Evolutionary conservation across 2,888 invertebrate genomes (phyloP).

Genomic region (Drosophila picticornis): DNA sequence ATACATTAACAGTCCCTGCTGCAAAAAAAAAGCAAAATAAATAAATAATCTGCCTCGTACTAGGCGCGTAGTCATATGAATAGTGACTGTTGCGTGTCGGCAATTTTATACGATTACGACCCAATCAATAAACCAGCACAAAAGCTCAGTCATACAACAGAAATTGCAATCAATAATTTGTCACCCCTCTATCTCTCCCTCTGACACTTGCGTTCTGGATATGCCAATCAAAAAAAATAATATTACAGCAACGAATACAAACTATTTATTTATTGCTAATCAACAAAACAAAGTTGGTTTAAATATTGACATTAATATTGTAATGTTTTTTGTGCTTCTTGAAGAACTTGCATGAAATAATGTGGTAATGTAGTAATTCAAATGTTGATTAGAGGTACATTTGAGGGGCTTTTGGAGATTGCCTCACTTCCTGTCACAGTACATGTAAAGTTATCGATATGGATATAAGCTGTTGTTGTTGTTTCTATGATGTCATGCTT

Average conservation of each 20-base stretch:
- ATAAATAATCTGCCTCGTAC: not conserved
- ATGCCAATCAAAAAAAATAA: not conserved
- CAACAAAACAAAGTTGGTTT: not conserved
- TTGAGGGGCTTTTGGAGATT: not conserved
- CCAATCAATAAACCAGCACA: conserved; percentile 37
- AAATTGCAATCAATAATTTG: conserved; percentile 22
- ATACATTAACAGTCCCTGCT: not conserved
- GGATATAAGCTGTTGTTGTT: conserved; percentile 50
- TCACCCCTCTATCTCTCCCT: not conserved
- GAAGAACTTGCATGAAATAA: not conserved
- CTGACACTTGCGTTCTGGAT: no score
- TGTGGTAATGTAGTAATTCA: not conserved
- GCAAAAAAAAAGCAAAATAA: no score
- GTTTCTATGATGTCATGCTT: conserved; percentile 66
- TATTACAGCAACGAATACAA: not conserved
- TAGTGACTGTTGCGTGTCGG: conserved; percentile 25
- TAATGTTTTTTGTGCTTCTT: not conserved
- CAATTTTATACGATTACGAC: not conserved
- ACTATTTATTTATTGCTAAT: not conserved
- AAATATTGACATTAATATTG: not conserved
- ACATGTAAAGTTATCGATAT: not conserved
- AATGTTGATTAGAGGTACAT: conserved; percentile 1
- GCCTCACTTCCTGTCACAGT: conserved; percentile 1
- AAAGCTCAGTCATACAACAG: conserved; percentile 3
- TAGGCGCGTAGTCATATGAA: not conserved